Conservation (phyloP, 1,140 invertebrate species). For the Trichomalopsis sarcophagae region DNA sequence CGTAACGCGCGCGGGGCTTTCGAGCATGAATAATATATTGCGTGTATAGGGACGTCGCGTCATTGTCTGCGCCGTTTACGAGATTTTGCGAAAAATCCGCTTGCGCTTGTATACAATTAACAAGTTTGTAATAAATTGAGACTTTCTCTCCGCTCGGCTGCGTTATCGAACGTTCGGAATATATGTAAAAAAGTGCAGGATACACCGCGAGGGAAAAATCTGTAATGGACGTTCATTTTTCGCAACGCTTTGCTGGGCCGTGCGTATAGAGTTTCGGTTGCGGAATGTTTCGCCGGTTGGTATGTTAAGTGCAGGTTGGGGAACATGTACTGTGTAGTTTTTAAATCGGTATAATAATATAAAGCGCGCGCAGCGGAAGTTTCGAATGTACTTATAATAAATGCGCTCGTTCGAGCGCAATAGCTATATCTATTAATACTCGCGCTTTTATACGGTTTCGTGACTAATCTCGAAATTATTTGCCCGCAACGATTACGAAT, state of each 20-base stretch:
- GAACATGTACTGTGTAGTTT: background rate
- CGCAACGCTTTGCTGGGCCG: background rate
- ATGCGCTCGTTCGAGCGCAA: background rate
- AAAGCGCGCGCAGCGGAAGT: background rate
- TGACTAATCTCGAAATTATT: background rate
- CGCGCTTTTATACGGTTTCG: background rate
- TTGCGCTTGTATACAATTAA: background rate
- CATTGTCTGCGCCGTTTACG: background rate
- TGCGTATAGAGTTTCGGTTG: background rate
- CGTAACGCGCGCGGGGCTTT: background rate
- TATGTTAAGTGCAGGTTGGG: background rate
- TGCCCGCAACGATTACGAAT: background rate
- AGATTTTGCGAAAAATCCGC: background rate
- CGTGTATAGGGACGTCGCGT: background rate
- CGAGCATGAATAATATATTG: conserved; percentile 17
- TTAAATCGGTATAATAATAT: background rate
- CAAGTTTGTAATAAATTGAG: background rate
- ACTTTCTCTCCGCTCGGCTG: conserved; percentile 20
- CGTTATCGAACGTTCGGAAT: background rate
- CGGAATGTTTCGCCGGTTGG: background rate
- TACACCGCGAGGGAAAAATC: background rate
- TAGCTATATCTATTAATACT: background rate
- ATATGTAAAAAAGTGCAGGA: background rate
- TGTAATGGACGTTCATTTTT: background rate
- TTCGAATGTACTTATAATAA: background rate